Conservation (phyloP, 1,140 invertebrate genomes). For the Probaryconus sp. region DNA sequence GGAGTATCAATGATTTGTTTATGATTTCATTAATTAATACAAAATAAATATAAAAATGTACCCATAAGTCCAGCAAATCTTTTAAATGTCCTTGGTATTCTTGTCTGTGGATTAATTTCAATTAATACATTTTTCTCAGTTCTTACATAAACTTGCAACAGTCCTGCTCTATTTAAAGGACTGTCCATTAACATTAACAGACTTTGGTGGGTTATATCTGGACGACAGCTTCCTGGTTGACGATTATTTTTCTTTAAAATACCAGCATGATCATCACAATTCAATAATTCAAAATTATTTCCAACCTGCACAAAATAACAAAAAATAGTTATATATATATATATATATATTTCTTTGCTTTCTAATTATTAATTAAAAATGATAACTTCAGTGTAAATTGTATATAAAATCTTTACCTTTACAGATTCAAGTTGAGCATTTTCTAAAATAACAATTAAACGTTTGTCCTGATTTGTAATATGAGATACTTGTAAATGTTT, state of each 20-base stretch:
- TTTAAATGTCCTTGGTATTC: conserved; percentile 98
- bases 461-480: conserved; percentile 89
- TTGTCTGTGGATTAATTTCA: conserved; percentile 98
- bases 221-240: conserved; percentile 90
- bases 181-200: conserved; percentile 97
- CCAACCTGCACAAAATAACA: conserved; percentile 83
- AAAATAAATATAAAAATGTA: conserved; percentile 72
- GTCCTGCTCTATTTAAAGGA: conserved; percentile 93
- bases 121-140: conserved; percentile 98
- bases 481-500: conserved; percentile 84
- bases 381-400: too few species aligned
- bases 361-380: background rate
- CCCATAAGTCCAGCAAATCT: conserved; percentile 99
- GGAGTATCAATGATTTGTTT: too few species aligned
- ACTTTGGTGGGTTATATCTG: conserved; percentile 97
- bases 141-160: conserved; percentile 93
- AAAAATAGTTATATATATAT: conserved; percentile 56
- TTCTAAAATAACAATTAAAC: conserved; percentile 95
- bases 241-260: conserved; percentile 91
- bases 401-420: conserved; percentile 92
- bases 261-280: conserved; percentile 94
- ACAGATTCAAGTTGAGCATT: conserved; percentile 96
- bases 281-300: conserved; percentile 92
- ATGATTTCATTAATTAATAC: too few species aligned
- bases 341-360: too few species aligned